Base-by-base conservation (phyloP, 2,113 vertebrate genomes). In the Calyptomena viridis region DNA sequence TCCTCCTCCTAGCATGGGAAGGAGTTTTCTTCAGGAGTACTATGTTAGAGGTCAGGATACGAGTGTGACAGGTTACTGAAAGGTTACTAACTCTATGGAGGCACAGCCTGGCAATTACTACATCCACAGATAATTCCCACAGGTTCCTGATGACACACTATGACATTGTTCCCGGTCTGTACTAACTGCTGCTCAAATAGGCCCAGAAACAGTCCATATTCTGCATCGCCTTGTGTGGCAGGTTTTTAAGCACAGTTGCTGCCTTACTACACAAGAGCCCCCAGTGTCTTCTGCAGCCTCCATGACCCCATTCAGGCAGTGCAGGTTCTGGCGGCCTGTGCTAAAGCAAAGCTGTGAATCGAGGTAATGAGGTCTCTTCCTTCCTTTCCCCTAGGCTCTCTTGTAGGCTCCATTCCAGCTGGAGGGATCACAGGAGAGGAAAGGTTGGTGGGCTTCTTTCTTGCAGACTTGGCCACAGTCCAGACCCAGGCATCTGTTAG, bases 401-500 rank as follows among this genome's bases (percentile, higher is more conserved):
- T 17, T 63, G 23, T 6, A 37, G 83, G 40, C 12, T 67, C 39
- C 19, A 50, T 80, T 83, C 73, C 77, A 91, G 3, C 30, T 47
- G 40, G 72, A 80, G 59, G 40, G 33, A 66, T 62, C 52, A 39
- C 30, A 49, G 56, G 46, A 76, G 6, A 77, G 15, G 35, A 84
- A 67, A 64, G 27, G 71, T 16, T 91, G 37, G 44, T 87, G 58
- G 66, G 66, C 40, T 66, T 10, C 42, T 84, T 78, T 60, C 81
- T 49, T 60, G 40, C 56, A 82, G 69, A 47, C 31, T 64, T 95
- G 94, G 93, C 86, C 4, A 7, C 77, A 47, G 20, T 84, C 93
- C 94, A 95, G 76, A 20, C 52, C 60, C 40, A 77, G 87, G 53
- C 94, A 95, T 93, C 86, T 94, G 87, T 22, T 17, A 28, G 69